Conservation (phyloP, 1,140 invertebrate species). For the Proctacanthus coquilletti region DNA sequence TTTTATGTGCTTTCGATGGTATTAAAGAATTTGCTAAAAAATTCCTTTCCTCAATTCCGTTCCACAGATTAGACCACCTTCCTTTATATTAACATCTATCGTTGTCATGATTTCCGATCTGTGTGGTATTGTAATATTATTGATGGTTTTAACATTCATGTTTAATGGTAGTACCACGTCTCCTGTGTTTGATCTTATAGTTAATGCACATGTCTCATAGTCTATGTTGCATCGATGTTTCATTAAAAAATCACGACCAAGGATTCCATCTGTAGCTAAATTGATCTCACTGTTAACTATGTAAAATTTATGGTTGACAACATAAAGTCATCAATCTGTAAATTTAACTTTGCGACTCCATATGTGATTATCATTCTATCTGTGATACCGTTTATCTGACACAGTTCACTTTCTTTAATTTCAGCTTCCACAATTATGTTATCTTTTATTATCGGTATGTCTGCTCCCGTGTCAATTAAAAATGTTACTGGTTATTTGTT, state of each 20-base stretch:
- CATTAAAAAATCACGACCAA: slow-evolving; percentile 4
- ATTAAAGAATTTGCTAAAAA: slow-evolving; percentile 2
- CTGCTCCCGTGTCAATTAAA: slow-evolving; percentile 4
- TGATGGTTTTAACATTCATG: background rate
- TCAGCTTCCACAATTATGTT: background rate
- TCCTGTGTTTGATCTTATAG: background rate
- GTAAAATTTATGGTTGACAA: background rate
- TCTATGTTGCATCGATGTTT: too few species aligned
- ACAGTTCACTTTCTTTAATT: too few species aligned
- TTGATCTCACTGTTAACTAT: background rate
- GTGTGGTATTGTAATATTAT: background rate
- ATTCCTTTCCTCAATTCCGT: background rate
- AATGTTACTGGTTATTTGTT: too few species aligned
- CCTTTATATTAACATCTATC: background rate
- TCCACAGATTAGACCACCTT: background rate
- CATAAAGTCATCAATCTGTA: background rate
- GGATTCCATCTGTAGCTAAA: slow-evolving; percentile 2
- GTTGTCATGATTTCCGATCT: slow-evolving; percentile 2
- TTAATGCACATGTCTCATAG: background rate
- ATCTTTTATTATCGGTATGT: background rate
- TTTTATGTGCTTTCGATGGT: too few species aligned
- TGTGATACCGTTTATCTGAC: too few species aligned
- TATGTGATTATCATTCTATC: slow-evolving; percentile 1
- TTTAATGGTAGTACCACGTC: background rate
- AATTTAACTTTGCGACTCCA: background rate